These are phyloP conservation scores for Apamea monoglypha DNA, from an alignment of 2,888 invertebrate genomes.

Conservation along the genomic window DNA sequence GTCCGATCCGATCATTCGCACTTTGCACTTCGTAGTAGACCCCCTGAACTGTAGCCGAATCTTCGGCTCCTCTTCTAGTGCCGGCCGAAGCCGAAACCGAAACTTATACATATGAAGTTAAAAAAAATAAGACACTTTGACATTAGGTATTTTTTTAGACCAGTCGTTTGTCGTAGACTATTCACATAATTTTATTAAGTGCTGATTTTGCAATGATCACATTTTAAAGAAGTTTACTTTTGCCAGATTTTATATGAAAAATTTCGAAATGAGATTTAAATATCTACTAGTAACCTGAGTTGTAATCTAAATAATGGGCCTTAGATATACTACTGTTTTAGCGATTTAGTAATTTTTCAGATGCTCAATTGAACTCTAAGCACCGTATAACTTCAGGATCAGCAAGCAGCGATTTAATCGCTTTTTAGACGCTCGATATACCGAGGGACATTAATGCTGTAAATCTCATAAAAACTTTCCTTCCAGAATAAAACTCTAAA, in stretches of 20 bases:
- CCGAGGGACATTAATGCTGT: no score
- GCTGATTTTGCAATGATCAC: not conserved
- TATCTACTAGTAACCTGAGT: not conserved
- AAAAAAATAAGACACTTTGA: not conserved
- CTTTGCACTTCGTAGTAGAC: no score
- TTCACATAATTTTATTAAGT: not conserved
- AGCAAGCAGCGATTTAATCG: not conserved
- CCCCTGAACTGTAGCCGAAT: not conserved
- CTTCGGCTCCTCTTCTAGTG: not conserved
- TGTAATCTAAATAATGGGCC: not conserved
- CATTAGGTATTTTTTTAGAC: no score
- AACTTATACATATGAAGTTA: not conserved
- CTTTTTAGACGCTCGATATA: not conserved
- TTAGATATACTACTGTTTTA: not conserved
- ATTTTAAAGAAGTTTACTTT: no score
- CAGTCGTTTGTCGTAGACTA: not conserved
- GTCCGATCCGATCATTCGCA: no score
- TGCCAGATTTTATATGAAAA: no score
- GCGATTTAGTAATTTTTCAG: not conserved
- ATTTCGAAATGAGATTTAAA: not conserved
- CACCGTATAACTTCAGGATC: not conserved
- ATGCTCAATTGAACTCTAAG: not conserved
- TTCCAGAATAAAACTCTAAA: no score
- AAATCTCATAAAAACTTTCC: no score
- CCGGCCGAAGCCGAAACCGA: not conserved